Base-by-base conservation (phyloP, 2,888 invertebrate species). In the Trachelus troglodyta region DNA sequence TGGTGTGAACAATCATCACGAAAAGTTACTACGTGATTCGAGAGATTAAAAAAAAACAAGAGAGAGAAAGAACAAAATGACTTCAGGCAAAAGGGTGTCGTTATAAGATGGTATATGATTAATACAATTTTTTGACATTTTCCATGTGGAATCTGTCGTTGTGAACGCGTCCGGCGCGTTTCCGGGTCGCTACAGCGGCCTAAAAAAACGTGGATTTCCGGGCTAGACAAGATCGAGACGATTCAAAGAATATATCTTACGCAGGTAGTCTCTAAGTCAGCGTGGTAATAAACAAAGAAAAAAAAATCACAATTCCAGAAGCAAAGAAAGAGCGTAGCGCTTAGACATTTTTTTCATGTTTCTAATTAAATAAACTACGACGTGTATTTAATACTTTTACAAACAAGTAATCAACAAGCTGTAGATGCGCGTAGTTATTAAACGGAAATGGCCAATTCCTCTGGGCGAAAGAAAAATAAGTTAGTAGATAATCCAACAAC, bases 361-460 rank as follows among this genome's bases (percentile, higher is more conserved):
- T 86, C 83, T 85, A 85, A 77, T 56, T 23, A 23, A 56, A 56
- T 74, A 78, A 79, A 83, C 83, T 84, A 85, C 77, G 84, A 83
- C 79, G 86, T 85, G 86, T 86, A 85, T 90, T 90, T 89, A 84
- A 88, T 89, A 89, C 87, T 89, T 89, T 89, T 89, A 87, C 87
- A 88, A 83, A 31, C 40, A 34, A 30, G 31, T 74, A 34, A 74
- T 35, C 74, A 35, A 12, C 74, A 33, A 71, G 30, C 31, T 12
- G 30, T 71, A 71, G 31, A 30, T 15, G 31, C 30, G 71, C 34
- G 56, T 34, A 71, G 71, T 71, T 23, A 23, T 30, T 23, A 71
- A 71, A 71, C 11, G 71, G 56, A 56, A 23, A 56, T 56, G 23
- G 56, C 56, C 56, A 23, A 56, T 56, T 56, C 56, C 56, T 56